These are phyloP conservation scores for Eulemur rubriventer DNA, from an alignment of 2,797 vertebrate genomes.

Conservation along the genomic window DNA sequence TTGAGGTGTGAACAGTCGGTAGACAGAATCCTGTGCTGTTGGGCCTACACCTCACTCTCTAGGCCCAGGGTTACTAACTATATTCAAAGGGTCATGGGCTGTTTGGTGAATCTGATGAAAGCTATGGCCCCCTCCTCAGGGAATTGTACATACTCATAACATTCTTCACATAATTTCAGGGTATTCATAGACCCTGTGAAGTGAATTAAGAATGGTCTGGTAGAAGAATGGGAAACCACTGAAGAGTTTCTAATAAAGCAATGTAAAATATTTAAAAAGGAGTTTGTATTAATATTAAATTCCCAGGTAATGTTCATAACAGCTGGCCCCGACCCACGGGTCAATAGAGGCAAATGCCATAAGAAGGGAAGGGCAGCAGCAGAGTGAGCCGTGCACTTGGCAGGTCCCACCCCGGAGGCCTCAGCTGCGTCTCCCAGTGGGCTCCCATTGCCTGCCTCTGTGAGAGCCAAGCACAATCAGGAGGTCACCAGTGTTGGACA, in stretches of 20 bases:
- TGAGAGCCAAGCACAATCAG: background rate
- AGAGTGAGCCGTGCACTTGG: rapidly evolving
- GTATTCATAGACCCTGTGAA: background rate
- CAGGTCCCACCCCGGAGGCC: background rate
- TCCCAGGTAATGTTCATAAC: background rate
- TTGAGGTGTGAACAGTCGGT: background rate
- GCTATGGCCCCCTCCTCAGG: background rate
- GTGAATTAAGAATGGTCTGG: background rate
- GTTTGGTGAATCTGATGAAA: background rate
- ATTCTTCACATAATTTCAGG: background rate
- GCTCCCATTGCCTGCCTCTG: background rate
- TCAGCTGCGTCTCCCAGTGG: background rate
- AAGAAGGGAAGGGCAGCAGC: background rate
- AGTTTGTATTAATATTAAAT: background rate
- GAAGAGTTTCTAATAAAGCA: background rate
- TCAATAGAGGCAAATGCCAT: background rate
- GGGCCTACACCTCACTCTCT: too few relatives aligned
- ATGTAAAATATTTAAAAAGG: background rate
- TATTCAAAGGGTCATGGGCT: background rate
- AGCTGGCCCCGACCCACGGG: too few relatives aligned
- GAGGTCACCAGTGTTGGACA: background rate
- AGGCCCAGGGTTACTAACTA: background rate
- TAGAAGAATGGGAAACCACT: background rate
- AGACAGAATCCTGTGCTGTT: background rate
- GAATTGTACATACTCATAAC: background rate